Percentiles rank a stretch among this genome's conserved stretches.
Evolutionary conservation across 2,113 vertebrate species (phyloP).

Genomic region (Orthonyx spaldingii): DNA sequence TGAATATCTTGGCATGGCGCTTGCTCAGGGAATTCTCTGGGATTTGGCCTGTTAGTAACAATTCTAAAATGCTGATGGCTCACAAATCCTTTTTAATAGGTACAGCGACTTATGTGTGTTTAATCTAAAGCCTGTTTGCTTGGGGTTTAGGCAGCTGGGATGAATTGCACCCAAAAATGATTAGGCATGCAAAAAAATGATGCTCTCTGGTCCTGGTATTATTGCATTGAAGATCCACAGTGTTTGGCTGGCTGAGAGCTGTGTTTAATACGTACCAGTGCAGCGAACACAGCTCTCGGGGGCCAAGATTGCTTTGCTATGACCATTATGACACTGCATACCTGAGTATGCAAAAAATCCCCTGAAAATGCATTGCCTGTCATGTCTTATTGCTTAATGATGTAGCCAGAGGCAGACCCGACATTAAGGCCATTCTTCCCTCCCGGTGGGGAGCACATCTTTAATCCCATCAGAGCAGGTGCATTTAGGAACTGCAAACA

Average conservation of each 20-base stretch:
- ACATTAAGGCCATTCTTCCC: constrained; percentile 23
- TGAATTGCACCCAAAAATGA: not conserved
- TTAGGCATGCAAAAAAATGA: not conserved
- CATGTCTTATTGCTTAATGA: constrained; percentile 17
- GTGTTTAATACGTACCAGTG: not conserved
- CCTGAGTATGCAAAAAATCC: not conserved
- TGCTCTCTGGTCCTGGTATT: not conserved
- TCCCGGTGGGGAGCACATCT: not conserved
- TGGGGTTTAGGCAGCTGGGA: not conserved
- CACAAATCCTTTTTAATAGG: not conserved
- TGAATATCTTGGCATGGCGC: not conserved
- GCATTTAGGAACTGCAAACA: constrained; percentile 11
- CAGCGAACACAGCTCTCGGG: not conserved
- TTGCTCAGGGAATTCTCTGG: not conserved
- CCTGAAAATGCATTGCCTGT: not conserved
- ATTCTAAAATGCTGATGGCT: not conserved
- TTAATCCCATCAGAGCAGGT: constrained; percentile 23
- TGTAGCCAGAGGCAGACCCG: constrained; percentile 13
- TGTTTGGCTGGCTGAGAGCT: not conserved
- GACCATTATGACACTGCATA: not conserved
- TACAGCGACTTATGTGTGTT: not conserved
- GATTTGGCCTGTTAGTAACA: not conserved
- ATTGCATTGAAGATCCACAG: not conserved
- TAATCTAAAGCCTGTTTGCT: not conserved
- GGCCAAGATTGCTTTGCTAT: not conserved